A percentile compares a stretch with the other conserved stretches of the same genome.
These are phyloP conservation scores for Eulemur macaco DNA, from an alignment of 2,113 vertebrate genomes.

Conservation along the genomic window DNA sequence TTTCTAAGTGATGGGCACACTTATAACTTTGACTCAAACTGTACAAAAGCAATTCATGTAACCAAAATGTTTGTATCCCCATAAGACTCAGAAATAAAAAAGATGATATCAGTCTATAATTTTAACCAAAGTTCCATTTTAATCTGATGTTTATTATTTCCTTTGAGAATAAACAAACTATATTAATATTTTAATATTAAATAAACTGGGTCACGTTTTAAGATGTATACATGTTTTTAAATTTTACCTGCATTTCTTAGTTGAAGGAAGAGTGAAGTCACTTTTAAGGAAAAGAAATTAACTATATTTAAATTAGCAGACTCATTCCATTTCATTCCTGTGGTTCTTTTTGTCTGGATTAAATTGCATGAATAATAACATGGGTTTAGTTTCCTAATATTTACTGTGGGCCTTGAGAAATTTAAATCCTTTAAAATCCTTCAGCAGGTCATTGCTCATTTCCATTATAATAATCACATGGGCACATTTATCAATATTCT, in stretches of 20 bases:
- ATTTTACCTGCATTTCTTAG: not conserved
- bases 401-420: not conserved
- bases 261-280: not conserved
- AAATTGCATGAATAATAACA: not conserved
- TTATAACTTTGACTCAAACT: too few relatives aligned
- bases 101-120: not conserved
- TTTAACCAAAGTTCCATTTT: constrained; percentile 9
- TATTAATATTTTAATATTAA: constrained; percentile 44
- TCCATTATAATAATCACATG: not conserved
- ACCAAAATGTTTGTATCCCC: too few relatives aligned
- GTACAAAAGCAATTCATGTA: too few relatives aligned
- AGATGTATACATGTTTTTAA: not conserved
- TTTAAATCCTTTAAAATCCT: not conserved
- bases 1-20: too few relatives aligned
- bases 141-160: not conserved
- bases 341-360: not conserved
- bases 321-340: not conserved
- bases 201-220: not conserved
- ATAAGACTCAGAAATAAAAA: too few relatives aligned
- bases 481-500: not conserved
- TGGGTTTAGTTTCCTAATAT: not conserved
- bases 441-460: not conserved
- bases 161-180: constrained; percentile 7
- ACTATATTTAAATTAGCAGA: constrained; percentile 6
- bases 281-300: not conserved